Evolutionary conservation across 2,888 invertebrate species (phyloP).

Genomic region (Ophonus ardosiacus): DNA sequence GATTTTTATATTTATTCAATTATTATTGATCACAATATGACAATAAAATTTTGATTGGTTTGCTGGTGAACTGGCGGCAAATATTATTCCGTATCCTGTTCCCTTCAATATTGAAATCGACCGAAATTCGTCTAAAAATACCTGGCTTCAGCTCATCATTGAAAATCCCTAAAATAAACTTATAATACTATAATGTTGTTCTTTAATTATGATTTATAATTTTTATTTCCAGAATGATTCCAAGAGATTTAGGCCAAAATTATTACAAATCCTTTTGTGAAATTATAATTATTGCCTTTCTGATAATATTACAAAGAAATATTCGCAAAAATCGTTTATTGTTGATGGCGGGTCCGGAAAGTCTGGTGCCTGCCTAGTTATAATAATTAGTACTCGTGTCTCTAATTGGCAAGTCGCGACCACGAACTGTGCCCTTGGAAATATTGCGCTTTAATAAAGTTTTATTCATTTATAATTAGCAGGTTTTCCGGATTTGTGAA

Average conservation of each 20-base stretch:
- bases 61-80: neutral
- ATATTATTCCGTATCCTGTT: neutral
- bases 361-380: neutral
- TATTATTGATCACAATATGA: constrained; percentile 7
- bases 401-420: constrained; percentile 19
- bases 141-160: neutral
- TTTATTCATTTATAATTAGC: constrained; percentile 45
- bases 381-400: constrained; percentile 24
- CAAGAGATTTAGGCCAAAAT: neutral
- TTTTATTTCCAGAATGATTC: neutral
- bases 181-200: constrained; percentile 27
- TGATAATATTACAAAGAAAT: neutral
- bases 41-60: constrained; percentile 1
- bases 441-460: constrained; percentile 29
- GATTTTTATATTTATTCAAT: neutral
- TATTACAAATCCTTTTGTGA: neutral
- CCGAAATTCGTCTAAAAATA: neutral
- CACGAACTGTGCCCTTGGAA: neutral
- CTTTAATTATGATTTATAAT: constrained; percentile 20
- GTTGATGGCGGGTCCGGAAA: neutral
- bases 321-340: neutral
- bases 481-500: neutral
- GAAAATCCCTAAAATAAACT: neutral
- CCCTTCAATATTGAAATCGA: constrained; percentile 2
- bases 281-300: neutral